Base-by-base conservation (phyloP, 2,888 invertebrate genomes). In the Apoderus coryli region DNA sequence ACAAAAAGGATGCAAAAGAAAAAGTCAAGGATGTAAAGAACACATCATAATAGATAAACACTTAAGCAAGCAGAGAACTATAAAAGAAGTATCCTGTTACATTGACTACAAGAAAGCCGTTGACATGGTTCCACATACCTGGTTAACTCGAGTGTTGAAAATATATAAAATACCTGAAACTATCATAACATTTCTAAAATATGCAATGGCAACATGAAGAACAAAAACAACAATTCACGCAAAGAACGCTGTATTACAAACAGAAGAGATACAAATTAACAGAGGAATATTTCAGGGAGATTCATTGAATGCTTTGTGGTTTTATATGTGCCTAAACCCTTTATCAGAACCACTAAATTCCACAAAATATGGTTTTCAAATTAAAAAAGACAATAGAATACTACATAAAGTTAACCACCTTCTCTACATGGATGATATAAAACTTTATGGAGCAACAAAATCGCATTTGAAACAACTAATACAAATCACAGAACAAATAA, bases 241-340 rank as follows among this genome's bases (percentile, higher is more conserved):
- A n/a, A n/a, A n/a, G n/a, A n/a, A n/a, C n/a, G n/a, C n/a, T n/a
- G n/a, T n/a, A n/a, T n/a, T n/a, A n/a, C n/a, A 14, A 14, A 26
- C 14, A 5, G 11, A 6, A 4, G 4, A 6, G 3, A 29, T 29
- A 4, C 2, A 2, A 3, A 3, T 29, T 3, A 2, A 12, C 2
- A 29, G 23, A 29, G 29, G 29, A n/a, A 22, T 29, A 2, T 29
- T 29, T 22, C 22, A 29, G 22, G 29, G 29, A 2, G 22, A 29
- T 5, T 11, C 26, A 4, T 26, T 26, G 4, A 6, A 4, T 6
- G 26, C 26, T 11, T 11, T 26, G 14, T 26, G 26, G 26, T 26
- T 26, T 14, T 26, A 14, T 11, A 6, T 26, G 4, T n/a, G 13
- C 4, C 26, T 26, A 11, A 26, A 26, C 26, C 14, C 26, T 4